phyloP scores from a whole-genome alignment of 2,113 vertebrate species.

The Corvus moneduloides region DNA sequence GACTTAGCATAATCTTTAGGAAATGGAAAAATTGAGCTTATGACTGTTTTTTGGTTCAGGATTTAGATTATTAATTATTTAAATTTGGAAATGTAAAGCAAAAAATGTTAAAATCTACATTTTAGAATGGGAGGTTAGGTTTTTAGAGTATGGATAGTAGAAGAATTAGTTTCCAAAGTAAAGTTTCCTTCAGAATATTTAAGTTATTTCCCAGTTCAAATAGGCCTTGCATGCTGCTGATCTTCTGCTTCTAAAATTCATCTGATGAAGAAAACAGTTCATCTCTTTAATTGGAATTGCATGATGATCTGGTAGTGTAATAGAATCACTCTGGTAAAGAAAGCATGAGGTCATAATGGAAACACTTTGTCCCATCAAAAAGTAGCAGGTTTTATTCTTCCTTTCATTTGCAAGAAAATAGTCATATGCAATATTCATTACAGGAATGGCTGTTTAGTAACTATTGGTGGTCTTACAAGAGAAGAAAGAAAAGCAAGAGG shows the following conservation, averaged over 20 bases:
- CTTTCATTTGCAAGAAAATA: conserved; percentile 57
- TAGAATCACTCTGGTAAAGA: conserved; percentile 31
- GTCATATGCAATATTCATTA: conserved; percentile 50
- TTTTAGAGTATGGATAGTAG: background rate
- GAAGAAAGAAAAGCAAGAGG: background rate
- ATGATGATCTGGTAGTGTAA: conserved; percentile 27
- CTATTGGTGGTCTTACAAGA: background rate
- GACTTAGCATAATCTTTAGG: background rate
- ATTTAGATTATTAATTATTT: background rate
- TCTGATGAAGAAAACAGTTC: conserved; percentile 60
- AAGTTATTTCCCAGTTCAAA: background rate
- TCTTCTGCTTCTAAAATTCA: conserved; percentile 4
- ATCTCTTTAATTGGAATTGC: conserved; percentile 14
- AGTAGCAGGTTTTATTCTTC: conserved; percentile 76
- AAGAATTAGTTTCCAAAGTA: background rate
- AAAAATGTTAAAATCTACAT: background rate
- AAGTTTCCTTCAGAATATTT: background rate
- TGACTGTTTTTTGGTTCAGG: background rate
- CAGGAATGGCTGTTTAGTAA: background rate
- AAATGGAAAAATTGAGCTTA: background rate
- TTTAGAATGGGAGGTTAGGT: background rate
- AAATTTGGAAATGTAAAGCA: background rate
- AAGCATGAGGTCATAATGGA: conserved; percentile 81
- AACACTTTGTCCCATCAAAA: conserved; percentile 76
- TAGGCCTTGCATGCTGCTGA: background rate